phyloP scores from a whole-genome alignment of 2,113 vertebrate species.

The Varanus salvator region DNA sequence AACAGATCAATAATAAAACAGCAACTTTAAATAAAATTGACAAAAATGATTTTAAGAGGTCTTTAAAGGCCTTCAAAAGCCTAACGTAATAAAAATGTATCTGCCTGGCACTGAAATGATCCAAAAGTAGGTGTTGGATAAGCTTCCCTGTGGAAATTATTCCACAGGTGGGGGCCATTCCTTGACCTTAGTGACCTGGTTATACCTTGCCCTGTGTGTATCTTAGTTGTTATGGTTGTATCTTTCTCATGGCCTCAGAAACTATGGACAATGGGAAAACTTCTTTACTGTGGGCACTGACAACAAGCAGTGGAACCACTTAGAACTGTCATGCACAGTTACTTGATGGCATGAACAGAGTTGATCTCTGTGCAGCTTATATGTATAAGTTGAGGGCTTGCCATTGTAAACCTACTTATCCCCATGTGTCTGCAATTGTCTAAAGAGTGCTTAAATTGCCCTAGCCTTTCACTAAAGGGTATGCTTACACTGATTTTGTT shows the following conservation, averaged over 20 bases:
- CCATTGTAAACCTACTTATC: neutral
- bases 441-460: neutral
- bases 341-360: too few relatives aligned
- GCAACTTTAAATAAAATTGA: neutral
- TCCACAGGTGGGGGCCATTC: too few relatives aligned
- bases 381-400: too few relatives aligned
- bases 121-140: neutral
- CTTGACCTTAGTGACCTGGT: too few relatives aligned
- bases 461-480: neutral
- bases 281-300: neutral
- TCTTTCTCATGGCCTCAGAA: too few relatives aligned
- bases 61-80: neutral
- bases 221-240: too few relatives aligned
- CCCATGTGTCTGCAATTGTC: neutral
- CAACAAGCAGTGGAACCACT: neutral
- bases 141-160: too few relatives aligned
- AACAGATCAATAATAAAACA: neutral
- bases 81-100: too few relatives aligned
- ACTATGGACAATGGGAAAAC: neutral
- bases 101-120: neutral
- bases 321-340: too few relatives aligned
- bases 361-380: too few relatives aligned
- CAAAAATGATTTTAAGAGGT: neutral
- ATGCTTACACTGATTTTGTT: too few relatives aligned
- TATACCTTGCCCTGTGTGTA: too few relatives aligned